Conservation (phyloP, 2,888 invertebrate genomes). For the Crossocerus cetratus region DNA sequence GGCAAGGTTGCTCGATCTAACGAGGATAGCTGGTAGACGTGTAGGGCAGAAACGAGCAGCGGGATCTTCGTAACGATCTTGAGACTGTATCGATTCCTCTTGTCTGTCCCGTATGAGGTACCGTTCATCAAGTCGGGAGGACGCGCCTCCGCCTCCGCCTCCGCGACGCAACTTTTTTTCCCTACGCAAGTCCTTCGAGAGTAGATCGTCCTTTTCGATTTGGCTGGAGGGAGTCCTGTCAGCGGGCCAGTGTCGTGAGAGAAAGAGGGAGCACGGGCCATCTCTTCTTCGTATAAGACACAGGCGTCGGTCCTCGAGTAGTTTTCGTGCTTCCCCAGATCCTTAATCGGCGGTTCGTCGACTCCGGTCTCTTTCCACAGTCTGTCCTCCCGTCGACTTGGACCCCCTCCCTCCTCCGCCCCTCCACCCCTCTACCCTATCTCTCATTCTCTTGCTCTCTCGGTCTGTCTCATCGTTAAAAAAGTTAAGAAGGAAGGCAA, state of each 20-base stretch:
- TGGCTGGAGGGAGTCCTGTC: conserved; percentile 56
- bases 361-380: conserved; percentile 29
- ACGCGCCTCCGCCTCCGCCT: conserved; percentile 10
- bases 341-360: conserved; percentile 58
- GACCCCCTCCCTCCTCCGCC: neutral
- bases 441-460: conserved; percentile 11
- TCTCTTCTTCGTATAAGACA: neutral
- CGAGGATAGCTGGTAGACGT: neutral
- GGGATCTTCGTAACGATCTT: conserved; percentile 42
- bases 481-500: conserved; percentile 32
- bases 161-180: conserved; percentile 35
- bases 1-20: neutral
- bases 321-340: conserved; percentile 52
- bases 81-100: conserved; percentile 42
- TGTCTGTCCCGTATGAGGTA: conserved; percentile 38
- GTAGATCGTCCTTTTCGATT: conserved; percentile 59
- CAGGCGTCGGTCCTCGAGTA: conserved; percentile 15
- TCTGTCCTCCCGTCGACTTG: no score
- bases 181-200: conserved; percentile 38
- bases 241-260: conserved; percentile 13
- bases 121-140: conserved; percentile 11
- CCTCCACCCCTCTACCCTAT: no score
- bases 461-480: conserved; percentile 18
- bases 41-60: neutral
- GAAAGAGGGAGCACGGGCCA: conserved; percentile 3